phyloP scores from a whole-genome alignment of 2,888 invertebrate genomes.

The Lathronympha strigana region DNA sequence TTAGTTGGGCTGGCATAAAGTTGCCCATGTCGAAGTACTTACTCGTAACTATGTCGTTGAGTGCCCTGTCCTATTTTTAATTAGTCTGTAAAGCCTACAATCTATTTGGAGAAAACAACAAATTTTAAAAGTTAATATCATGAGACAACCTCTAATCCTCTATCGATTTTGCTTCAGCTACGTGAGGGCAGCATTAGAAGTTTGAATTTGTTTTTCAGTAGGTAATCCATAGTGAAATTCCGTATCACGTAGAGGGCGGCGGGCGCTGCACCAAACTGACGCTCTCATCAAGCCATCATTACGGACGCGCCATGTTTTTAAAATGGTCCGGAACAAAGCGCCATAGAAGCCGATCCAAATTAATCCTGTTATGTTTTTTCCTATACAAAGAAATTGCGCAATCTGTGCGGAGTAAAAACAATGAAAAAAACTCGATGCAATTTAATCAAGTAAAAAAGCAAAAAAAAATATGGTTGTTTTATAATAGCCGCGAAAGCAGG shows the following conservation, averaged over 20 bases:
- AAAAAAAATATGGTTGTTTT: not conserved
- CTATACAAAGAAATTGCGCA: slow-evolving; percentile 37
- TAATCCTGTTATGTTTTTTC: slow-evolving; percentile 73
- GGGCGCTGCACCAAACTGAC: slow-evolving; percentile 61
- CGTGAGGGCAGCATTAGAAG: not conserved
- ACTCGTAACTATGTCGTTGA: slow-evolving; percentile 2
- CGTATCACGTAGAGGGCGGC: slow-evolving; percentile 52
- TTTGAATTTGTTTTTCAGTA: slow-evolving; percentile 18
- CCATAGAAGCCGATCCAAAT: slow-evolving; percentile 69
- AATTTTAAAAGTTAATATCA: not conserved
- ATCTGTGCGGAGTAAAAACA: slow-evolving; percentile 1
- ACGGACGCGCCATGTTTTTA: slow-evolving; percentile 81
- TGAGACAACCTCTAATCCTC: not conserved
- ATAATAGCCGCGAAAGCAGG: too few relatives aligned
- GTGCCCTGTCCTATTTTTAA: slow-evolving; percentile 2
- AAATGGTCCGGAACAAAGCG: slow-evolving; percentile 70
- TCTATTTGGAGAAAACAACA: not conserved
- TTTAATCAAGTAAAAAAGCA: not conserved
- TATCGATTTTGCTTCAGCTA: not conserved
- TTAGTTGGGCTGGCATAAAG: slow-evolving; percentile 34
- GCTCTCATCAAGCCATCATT: slow-evolving; percentile 80
- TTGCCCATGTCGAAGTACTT: slow-evolving; percentile 18
- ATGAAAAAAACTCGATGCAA: slow-evolving; percentile 1
- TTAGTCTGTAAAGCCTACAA: not conserved
- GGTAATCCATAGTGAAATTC: slow-evolving; percentile 42